Percentiles rank a stretch among this genome's conserved stretches.
phyloP scores from a whole-genome alignment of 2,113 vertebrate species.

The Gasterosteus aculeatus region DNA sequence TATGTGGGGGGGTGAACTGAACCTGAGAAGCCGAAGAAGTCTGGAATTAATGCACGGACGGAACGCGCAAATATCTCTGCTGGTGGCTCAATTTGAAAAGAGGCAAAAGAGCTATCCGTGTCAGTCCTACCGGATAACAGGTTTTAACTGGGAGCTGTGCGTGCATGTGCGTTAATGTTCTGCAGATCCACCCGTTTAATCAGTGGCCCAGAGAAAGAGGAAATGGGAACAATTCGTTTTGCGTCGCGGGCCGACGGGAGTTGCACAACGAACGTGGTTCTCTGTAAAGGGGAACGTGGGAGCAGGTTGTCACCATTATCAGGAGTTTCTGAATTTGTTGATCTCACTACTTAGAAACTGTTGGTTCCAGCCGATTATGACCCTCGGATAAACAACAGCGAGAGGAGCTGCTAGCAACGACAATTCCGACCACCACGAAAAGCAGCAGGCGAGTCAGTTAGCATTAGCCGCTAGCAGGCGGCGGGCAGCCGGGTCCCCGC shows the following conservation, averaged over 20 bases:
- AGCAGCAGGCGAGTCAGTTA: neutral
- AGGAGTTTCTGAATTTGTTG: neutral
- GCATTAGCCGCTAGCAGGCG: neutral
- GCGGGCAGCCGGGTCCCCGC: neutral
- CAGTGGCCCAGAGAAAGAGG: neutral
- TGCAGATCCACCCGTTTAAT: neutral
- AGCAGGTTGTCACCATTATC: neutral
- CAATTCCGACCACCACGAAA: neutral
- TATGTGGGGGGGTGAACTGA: too few relatives aligned
- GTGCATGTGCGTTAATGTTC: neutral
- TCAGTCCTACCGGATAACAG: neutral
- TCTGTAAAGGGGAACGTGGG: neutral
- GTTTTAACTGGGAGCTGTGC: neutral
- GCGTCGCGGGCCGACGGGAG: neutral
- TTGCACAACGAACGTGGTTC: conserved; percentile 10
- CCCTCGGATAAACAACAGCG: neutral
- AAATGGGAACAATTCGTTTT: conserved; percentile 1
- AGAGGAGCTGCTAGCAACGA: neutral
- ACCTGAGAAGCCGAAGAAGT: too few relatives aligned
- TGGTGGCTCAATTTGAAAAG: too few relatives aligned
- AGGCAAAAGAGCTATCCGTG: too few relatives aligned
- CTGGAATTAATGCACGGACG: too few relatives aligned
- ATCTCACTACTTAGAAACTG: neutral
- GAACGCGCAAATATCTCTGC: too few relatives aligned
- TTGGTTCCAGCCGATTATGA: neutral